Conservation (phyloP, 2,797 vertebrate species). For the Triplophysa yarkandensis region DNA sequence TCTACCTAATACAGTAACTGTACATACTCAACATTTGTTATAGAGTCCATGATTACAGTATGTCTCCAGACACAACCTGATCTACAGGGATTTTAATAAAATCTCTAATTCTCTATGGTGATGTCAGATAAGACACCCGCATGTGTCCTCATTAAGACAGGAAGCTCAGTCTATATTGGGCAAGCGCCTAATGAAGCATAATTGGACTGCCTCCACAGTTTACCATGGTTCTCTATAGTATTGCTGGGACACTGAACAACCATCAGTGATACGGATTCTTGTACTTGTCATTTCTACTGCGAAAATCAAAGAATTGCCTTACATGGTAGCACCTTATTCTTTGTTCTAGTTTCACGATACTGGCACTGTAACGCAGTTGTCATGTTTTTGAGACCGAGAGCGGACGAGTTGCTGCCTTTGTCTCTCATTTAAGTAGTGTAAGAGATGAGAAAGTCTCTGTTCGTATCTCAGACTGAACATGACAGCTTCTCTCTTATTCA, state of each 20-base stretch:
- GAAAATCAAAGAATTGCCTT: constrained; percentile 34
- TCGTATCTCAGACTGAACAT: constrained; percentile 44
- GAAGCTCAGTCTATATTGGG: constrained; percentile 46
- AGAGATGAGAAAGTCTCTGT: constrained; percentile 23
- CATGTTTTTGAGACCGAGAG: constrained; percentile 41
- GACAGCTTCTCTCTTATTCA: constrained; percentile 37
- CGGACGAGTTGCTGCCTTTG: constrained; percentile 28
- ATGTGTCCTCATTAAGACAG: constrained; percentile 53
- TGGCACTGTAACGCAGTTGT: constrained; percentile 35
- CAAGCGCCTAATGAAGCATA: constrained; percentile 51
- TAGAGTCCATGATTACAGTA: constrained; percentile 12
- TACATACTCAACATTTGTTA: too few species aligned
- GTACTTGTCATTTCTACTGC: constrained; percentile 37
- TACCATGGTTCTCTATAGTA: constrained; percentile 52
- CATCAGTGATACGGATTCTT: constrained; percentile 33
- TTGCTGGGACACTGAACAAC: constrained; percentile 8
- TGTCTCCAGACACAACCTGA: constrained; percentile 29
- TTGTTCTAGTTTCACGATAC: constrained; percentile 45
- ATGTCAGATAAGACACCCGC: constrained; percentile 45
- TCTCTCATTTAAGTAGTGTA: constrained; percentile 50
- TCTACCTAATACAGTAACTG: too few species aligned
- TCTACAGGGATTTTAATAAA: constrained; percentile 27
- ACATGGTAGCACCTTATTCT: constrained; percentile 34
- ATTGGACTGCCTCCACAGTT: constrained; percentile 52
- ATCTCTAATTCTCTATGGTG: constrained; percentile 34